phyloP scores from a whole-genome alignment of 2,113 vertebrate genomes.

The Prunella fulvescens region DNA sequence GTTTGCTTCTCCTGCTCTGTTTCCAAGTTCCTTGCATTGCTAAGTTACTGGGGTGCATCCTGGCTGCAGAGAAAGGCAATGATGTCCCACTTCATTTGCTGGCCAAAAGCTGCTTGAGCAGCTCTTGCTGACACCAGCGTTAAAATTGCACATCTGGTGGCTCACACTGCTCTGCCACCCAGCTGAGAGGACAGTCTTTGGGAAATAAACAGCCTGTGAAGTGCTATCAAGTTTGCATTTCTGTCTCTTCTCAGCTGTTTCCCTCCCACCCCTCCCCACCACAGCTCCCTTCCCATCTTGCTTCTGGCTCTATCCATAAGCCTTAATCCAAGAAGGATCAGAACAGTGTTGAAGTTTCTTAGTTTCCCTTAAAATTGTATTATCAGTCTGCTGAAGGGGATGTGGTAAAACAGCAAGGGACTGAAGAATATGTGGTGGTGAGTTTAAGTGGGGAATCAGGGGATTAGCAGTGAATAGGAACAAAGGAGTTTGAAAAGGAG shows the following conservation, averaged over 20 bases:
- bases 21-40: background rate
- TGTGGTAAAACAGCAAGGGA: constrained; percentile 2
- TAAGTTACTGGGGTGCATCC: background rate
- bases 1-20: background rate
- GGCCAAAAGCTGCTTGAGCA: constrained; percentile 9
- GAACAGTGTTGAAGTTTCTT: background rate
- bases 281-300: background rate
- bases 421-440: background rate
- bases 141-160: background rate
- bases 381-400: background rate
- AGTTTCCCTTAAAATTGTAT: constrained; percentile 14
- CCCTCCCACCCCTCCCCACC: background rate
- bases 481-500: constrained; percentile 4
- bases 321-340: background rate
- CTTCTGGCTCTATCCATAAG: background rate
- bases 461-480: constrained; percentile 7
- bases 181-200: background rate
- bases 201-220: constrained; percentile 47
- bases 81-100: background rate
- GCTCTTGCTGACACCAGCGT: constrained; percentile 14
- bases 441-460: background rate
- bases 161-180: background rate
- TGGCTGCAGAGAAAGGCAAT: background rate
- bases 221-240: background rate
- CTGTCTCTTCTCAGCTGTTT: background rate